phyloP scores from a whole-genome alignment of 2,113 vertebrate genomes.

The Peromyscus leucopus region DNA sequence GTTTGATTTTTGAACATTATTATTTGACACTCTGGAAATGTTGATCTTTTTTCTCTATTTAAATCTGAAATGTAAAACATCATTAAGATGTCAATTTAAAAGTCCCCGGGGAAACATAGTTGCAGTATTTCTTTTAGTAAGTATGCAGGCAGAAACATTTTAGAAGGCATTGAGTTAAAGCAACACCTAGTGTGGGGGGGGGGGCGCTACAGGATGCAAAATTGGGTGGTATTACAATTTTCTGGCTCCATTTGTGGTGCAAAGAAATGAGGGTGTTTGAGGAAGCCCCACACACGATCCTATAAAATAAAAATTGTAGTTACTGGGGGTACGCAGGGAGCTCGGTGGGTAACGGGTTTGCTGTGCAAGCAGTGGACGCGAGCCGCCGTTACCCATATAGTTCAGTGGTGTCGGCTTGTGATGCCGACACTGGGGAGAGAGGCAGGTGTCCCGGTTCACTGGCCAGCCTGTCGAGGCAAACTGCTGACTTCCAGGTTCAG shows the following conservation, averaged over 20 bases:
- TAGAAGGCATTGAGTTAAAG: background rate
- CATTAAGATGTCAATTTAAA: conserved; percentile 21
- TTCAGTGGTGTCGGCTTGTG: background rate
- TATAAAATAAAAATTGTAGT: background rate
- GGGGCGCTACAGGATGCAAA: background rate
- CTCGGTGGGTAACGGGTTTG: background rate
- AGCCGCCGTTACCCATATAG: background rate
- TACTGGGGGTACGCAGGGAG: background rate
- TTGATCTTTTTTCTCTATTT: background rate
- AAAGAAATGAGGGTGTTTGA: background rate
- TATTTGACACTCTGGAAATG: background rate
- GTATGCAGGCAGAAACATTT: background rate
- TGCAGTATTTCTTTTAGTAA: background rate
- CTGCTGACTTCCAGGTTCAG: background rate
- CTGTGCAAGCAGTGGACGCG: background rate
- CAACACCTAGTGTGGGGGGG: background rate
- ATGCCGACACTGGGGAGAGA: background rate
- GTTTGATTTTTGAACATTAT: conserved; percentile 29
- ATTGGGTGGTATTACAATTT: background rate
- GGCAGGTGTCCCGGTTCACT: background rate
- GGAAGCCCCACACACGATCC: background rate
- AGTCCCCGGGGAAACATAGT: background rate
- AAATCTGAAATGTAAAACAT: conserved; percentile 23
- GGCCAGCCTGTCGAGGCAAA: no score
- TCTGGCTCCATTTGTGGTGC: background rate